Conservation (phyloP, 1,140 invertebrate species). For the Lepeophtheirus salmonis region DNA sequence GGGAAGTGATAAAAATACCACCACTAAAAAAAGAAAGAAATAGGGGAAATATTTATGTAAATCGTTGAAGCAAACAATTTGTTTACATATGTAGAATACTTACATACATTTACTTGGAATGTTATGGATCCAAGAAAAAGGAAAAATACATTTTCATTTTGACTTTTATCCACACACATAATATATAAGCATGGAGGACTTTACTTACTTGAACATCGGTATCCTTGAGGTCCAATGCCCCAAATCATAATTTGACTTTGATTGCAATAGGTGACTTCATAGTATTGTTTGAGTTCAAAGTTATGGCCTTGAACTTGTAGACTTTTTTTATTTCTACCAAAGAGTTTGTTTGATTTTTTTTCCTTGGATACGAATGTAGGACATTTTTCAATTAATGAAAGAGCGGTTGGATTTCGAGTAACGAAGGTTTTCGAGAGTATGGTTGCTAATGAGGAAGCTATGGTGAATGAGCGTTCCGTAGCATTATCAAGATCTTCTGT, state of each 20-base stretch:
- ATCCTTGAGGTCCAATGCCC: constrained; percentile 82
- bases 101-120: no score
- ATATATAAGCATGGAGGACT: constrained; percentile 8
- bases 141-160: no score
- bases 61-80: no score
- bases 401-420: constrained; percentile 35
- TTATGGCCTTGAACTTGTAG: constrained; percentile 55
- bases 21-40: no score
- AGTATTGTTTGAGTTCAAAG: constrained; percentile 69
- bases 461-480: constrained; percentile 43
- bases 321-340: constrained; percentile 43
- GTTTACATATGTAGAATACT: no score
- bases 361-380: constrained; percentile 64
- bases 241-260: constrained; percentile 78
- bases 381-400: constrained; percentile 39
- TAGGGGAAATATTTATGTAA: no score
- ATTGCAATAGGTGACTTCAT: constrained; percentile 70
- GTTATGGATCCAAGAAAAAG: no score
- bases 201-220: constrained; percentile 58
- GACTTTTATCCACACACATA: no score
- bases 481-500: constrained; percentile 45
- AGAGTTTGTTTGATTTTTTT: constrained; percentile 46
- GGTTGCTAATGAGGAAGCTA: constrained; percentile 54
- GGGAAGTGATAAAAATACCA: no score
- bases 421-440: constrained; percentile 51